Evolutionary conservation across 53 echinoderm and acorn worm species (phyloP).

Genomic region (Mesocentrotus franciscanus): DNA sequence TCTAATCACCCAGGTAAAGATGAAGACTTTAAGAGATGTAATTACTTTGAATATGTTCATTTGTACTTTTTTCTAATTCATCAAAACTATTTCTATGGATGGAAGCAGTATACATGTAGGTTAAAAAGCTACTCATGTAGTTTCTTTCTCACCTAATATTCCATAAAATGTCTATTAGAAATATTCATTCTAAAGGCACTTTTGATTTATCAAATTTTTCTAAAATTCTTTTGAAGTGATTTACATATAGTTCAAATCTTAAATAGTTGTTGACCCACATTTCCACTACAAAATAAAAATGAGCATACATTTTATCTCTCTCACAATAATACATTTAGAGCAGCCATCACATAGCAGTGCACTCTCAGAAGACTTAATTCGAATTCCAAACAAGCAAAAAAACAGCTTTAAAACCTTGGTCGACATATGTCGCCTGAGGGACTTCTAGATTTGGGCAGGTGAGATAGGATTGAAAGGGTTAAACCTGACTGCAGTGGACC

Average conservation of each 20-base stretch:
- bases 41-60: background rate
- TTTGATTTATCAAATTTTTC: too few relatives aligned
- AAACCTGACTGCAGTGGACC: background rate
- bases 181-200: too few relatives aligned
- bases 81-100: background rate
- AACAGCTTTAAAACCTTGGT: background rate
- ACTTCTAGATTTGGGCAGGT: background rate
- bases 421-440: background rate
- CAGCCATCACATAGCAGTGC: background rate
- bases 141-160: background rate
- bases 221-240: too few relatives aligned
- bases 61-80: background rate
- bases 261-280: background rate
- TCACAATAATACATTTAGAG: background rate
- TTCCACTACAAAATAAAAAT: background rate
- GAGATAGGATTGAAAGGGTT: conserved; percentile 3
- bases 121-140: background rate
- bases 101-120: background rate
- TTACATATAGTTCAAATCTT: too few relatives aligned
- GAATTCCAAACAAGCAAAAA: background rate
- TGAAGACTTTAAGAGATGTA: too few relatives aligned
- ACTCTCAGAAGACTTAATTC: background rate
- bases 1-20: too few relatives aligned
- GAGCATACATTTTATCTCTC: background rate
- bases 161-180: background rate